These are phyloP conservation scores for Nycticorax nycticorax DNA, from an alignment of 2,113 vertebrate genomes.

Conservation along the genomic window DNA sequence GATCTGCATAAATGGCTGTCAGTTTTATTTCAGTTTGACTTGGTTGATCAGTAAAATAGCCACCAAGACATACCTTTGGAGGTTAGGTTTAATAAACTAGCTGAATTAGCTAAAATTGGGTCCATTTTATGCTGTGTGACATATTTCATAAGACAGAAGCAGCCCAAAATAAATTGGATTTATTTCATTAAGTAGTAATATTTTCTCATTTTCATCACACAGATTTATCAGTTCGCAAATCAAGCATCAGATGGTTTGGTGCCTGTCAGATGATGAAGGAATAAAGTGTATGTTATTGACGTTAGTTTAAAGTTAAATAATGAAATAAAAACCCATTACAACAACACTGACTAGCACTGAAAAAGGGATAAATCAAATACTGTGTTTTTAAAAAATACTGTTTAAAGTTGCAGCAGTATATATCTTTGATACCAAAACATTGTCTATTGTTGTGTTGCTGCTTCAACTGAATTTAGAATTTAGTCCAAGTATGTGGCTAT, in stretches of 20 bases:
- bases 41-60: background rate
- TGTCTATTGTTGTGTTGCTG: background rate
- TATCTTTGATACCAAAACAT: background rate
- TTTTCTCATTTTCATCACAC: background rate
- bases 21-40: background rate
- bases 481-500: background rate
- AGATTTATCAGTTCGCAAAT: background rate
- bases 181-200: background rate
- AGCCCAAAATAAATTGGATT: background rate
- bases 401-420: background rate
- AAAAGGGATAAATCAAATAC: background rate
- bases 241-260: background rate
- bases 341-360: background rate
- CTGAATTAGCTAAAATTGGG: background rate
- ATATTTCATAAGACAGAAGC: background rate
- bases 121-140: background rate
- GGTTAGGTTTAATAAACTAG: background rate
- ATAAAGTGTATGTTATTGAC: background rate
- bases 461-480: background rate
- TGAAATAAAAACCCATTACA: background rate
- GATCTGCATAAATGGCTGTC: background rate
- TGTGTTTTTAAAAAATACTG: background rate
- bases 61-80: background rate
- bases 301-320: background rate
- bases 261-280: background rate